A percentile compares a stretch with the other conserved stretches of the same genome.
Evolutionary conservation across 2,113 vertebrate species (phyloP).

Genomic region (Poeciliopsis turrubarensis): DNA sequence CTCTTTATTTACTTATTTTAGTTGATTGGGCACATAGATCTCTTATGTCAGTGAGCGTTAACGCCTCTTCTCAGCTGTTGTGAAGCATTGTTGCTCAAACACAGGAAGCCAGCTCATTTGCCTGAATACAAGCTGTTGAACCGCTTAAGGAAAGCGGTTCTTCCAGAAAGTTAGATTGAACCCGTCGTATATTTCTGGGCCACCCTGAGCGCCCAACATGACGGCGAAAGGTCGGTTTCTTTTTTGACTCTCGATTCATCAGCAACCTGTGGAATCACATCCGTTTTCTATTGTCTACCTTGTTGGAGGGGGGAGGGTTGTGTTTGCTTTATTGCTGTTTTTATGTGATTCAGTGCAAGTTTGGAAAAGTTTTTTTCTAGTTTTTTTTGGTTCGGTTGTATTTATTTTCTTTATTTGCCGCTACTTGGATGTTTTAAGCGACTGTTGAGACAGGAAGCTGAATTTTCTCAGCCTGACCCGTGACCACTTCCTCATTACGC

Average conservation of each 20-base stretch:
- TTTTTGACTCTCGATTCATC: neutral
- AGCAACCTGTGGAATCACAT: neutral
- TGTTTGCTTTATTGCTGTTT: slow-evolving; percentile 18
- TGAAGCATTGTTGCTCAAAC: slow-evolving; percentile 35
- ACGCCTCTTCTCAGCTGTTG: slow-evolving; percentile 42
- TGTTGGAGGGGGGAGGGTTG: neutral
- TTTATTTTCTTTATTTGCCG: slow-evolving; percentile 37
- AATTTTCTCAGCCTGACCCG: slow-evolving; percentile 59
- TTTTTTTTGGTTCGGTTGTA: slow-evolving; percentile 21
- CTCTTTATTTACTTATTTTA: neutral
- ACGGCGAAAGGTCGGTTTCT: slow-evolving; percentile 57
- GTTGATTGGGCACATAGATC: slow-evolving; percentile 18
- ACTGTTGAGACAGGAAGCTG: slow-evolving; percentile 76
- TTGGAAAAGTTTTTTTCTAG: neutral
- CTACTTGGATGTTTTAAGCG: slow-evolving; percentile 48
- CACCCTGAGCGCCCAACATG: slow-evolving; percentile 28
- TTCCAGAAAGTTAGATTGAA: slow-evolving; percentile 7
- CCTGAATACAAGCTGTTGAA: slow-evolving; percentile 18
- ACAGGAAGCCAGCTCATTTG: slow-evolving; percentile 53
- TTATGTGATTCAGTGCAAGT: slow-evolving; percentile 11
- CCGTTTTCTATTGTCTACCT: slow-evolving; percentile 3
- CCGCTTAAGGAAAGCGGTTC: slow-evolving; percentile 24
- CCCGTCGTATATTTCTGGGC: slow-evolving; percentile 29
- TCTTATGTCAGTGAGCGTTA: slow-evolving; percentile 9
- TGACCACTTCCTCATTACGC: slow-evolving; percentile 78